Percentiles rank a stretch among this genome's conserved stretches.
These are phyloP conservation scores for Elysia crispata DNA, from an alignment of 2,888 invertebrate species.

Conservation along the genomic window DNA sequence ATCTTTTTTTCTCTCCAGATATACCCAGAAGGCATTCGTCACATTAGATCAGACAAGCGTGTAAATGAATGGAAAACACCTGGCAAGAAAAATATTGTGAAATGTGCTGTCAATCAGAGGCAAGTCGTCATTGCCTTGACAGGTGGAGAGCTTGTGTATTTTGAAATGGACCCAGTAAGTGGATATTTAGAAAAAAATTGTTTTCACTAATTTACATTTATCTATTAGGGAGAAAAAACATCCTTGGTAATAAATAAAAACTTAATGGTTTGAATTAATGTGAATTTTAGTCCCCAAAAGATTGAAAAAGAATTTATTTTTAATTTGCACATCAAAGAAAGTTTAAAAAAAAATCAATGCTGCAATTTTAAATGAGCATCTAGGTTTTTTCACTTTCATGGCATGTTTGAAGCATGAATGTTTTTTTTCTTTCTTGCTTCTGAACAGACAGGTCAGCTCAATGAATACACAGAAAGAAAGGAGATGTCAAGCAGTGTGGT, in stretches of 20 bases:
- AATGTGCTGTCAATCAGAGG: constrained; percentile 98
- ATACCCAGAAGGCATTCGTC: constrained; percentile 98
- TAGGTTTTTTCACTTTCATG: neutral
- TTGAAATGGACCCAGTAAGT: constrained; percentile 99
- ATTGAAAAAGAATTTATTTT: no score
- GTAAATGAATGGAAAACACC: constrained; percentile 99
- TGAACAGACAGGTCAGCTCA: constrained; percentile 93
- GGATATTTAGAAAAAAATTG: no score
- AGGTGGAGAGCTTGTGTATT: constrained; percentile 98
- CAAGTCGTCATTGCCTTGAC: constrained; percentile 98
- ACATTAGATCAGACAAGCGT: constrained; percentile 97
- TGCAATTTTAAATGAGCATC: no score
- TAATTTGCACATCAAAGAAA: no score
- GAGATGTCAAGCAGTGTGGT: constrained; percentile 98
- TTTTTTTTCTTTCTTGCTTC: constrained; percentile 39
- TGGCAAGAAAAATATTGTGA: constrained; percentile 96
- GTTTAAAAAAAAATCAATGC: no score
- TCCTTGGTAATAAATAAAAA: no score
- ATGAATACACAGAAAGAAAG: constrained; percentile 98
- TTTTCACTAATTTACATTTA: no score
- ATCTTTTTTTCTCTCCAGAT: constrained; percentile 80
- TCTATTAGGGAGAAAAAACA: no score
- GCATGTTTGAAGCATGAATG: neutral
- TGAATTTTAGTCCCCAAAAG: no score
- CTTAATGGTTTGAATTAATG: no score